Evolutionary conservation across 1,140 invertebrate species (phyloP).

Genomic region (Grapholita molesta): DNA sequence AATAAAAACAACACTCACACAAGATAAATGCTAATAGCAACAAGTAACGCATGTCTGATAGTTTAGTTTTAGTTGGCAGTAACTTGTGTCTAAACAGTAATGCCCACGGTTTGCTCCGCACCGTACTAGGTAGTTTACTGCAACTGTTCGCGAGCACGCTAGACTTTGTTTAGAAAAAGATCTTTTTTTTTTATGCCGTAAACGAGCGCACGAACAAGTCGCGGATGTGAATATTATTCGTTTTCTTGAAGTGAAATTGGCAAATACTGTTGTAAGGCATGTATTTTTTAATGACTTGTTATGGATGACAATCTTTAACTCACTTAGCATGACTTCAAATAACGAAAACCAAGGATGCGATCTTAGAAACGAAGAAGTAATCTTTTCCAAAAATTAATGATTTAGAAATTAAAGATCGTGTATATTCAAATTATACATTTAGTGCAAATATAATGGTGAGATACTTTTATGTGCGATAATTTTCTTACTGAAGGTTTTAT

Average conservation of each 20-base stretch:
- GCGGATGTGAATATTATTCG: neutral
- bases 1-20: conserved; percentile 40
- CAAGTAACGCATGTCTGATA: conserved; percentile 47
- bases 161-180: conserved; percentile 1
- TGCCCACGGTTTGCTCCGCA: neutral
- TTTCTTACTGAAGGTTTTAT: too few relatives aligned
- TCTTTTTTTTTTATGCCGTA: neutral
- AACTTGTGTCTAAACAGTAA: neutral
- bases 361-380: too few relatives aligned
- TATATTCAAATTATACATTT: too few relatives aligned
- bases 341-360: too few relatives aligned
- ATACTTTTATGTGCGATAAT: too few relatives aligned
- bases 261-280: neutral
- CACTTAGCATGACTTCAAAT: too few relatives aligned
- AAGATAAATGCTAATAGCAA: conserved; percentile 54
- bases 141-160: neutral
- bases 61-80: neutral
- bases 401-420: too few relatives aligned
- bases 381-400: too few relatives aligned
- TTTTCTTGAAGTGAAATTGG: neutral
- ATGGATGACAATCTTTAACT: too few relatives aligned
- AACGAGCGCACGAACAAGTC: neutral
- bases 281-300: neutral
- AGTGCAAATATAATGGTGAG: too few relatives aligned
- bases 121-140: neutral